A percentile compares a stretch with the other conserved stretches of the same genome.
Conservation (phyloP, 2,113 vertebrate species). For the Psilopsiagon aymara region DNA sequence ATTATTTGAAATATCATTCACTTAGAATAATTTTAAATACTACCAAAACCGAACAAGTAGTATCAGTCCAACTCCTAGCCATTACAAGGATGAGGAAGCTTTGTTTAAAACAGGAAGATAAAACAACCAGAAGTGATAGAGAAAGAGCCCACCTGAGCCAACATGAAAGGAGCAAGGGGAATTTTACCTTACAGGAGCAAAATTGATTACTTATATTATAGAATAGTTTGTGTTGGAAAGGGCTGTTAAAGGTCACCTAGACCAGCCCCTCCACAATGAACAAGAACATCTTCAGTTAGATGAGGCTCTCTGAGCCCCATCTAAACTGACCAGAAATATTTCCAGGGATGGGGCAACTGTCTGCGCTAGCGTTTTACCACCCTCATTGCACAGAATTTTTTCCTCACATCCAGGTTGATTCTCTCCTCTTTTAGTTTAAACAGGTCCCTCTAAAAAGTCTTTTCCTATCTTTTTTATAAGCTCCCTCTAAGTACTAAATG, state of each 20-base stretch:
- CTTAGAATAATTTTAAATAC: neutral
- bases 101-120: neutral
- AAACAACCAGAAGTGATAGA: neutral
- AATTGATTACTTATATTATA: neutral
- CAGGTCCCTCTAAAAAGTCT: neutral
- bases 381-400: fast-evolving
- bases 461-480: neutral
- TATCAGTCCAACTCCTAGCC: neutral
- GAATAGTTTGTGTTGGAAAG: neutral
- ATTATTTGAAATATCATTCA: neutral
- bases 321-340: neutral
- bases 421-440: neutral
- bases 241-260: neutral
- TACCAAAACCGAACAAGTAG: neutral
- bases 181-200: neutral
- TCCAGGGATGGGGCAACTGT: neutral
- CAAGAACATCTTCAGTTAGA: neutral
- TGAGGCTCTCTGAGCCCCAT: fast-evolving
- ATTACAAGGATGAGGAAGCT: neutral
- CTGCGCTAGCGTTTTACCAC: neutral
- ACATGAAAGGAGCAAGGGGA: neutral
- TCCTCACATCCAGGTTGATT: neutral
- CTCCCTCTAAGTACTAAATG: neutral
- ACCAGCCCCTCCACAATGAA: fast-evolving
- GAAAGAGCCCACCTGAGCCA: neutral